Base-by-base conservation (phyloP, 2,888 invertebrate species). In the Panopea generosa region DNA sequence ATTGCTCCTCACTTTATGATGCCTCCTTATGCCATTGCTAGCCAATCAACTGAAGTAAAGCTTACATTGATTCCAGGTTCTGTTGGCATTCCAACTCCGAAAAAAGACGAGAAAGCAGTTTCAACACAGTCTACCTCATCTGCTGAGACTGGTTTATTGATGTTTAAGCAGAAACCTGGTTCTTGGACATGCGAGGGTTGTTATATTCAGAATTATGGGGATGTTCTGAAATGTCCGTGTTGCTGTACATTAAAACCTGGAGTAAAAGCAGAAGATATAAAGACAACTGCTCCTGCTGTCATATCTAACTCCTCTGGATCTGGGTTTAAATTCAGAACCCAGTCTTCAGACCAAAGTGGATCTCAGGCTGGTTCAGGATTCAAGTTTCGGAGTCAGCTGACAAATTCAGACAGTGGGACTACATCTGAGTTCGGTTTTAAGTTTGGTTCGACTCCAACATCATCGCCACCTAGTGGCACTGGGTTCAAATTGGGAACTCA, bases 101-200 rank as follows among this genome's bases (percentile, higher is more conserved):
- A 73, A 22, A 40, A 55, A 14, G 50, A 27, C 6, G 68, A 69
- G 16, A 65, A 52, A 55, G 27, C 57, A 20, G 43, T 22, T n/a
- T 38, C 57, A 9, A n/a, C n/a, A n/a, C n/a, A n/a, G n/a, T 18
- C 53, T 18, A 55, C 14, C 1, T 16, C 67, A 33, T 40, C 56
- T 50, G 27, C 52, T 18, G 20, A 22, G 11, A 20, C 62, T 11
- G 50, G 53, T n/a, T 2, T 61, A 16, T 2, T 27, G n/a, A 24
- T 91, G 84, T 95, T 95, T 82, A 95, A 95, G 85, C 93, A 94
- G 1, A 90, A 93, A 0, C 87, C 92, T 24, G 94, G 94, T 56
- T 94, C 94, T 22, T 96, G 96, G 96, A 95, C 95, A 83, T 96
- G 96, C 90, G 92, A 93, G 0, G 93, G 92, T 22, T 96, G 96